Base-by-base conservation (phyloP, 2,888 invertebrate genomes). In the Deilephila porcellus region DNA sequence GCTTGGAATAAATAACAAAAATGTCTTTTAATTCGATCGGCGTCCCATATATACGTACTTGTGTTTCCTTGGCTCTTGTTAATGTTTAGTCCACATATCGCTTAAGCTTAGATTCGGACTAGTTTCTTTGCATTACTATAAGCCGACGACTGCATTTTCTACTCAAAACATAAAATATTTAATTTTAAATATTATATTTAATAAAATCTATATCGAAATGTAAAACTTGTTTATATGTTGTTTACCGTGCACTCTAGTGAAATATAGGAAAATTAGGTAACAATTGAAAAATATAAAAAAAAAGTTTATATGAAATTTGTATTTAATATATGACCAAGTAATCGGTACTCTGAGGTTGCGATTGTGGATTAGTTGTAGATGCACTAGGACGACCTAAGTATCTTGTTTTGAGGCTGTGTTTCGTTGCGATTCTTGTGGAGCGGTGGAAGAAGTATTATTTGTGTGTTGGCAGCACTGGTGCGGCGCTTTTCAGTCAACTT, bases 221-320 rank as follows among this genome's bases (percentile, higher is more conserved):
- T 59, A 25, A 71, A 70, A 70, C 25, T 67, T 59, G 56, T 59
- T 72, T 67, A 72, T 37, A 71, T 81, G 81, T 82, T 86, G 84
- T 90, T 86, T 84, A 85, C 56, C 80, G 85, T 87, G 90, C 90
- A 83, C 86, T 82, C 81, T 89, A 90, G 87, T 82, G 81, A 81
- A 86, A 86, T 83, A 52, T 67, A 67, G 86, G 83, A 82, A 84
- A 77, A 77, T 83, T 86, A 67, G 67, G 52, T 67, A 67, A 52
- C 67, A 67, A 67, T 67, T 67, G 20, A 52, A 67, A 45, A 75
- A 77, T 56, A 56, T 75, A 59, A 64, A 75, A 81, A 88, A 85
- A 90, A 90, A 89, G 88, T 91, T 90, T 89, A 88, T 88, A 77
- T 80, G 79, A 87, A 89, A 88, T 90, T 90, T 89, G 83, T 89